A percentile compares a stretch with the other conserved stretches of the same genome.
Evolutionary conservation across 2,797 vertebrate species (phyloP).

Genomic region (Triplophysa yarkandensis): DNA sequence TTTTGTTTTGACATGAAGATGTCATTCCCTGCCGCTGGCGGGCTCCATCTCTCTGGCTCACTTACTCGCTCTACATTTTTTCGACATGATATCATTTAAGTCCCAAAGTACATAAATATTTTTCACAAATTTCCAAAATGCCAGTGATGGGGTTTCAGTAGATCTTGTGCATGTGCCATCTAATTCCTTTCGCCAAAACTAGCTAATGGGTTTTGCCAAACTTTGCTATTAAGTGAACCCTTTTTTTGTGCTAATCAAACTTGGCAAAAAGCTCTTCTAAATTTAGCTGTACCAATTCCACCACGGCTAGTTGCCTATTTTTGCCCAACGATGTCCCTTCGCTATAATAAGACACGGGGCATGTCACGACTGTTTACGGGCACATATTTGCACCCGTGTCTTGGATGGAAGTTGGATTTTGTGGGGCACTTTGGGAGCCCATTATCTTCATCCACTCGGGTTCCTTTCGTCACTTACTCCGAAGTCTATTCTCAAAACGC

Average conservation of each 20-base stretch:
- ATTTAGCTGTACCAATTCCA: slow-evolving; percentile 43
- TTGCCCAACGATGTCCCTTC: slow-evolving; percentile 38
- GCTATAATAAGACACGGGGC: slow-evolving; percentile 44
- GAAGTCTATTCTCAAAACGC: slow-evolving; percentile 26
- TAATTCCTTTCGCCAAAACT: not conserved
- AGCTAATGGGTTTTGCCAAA: slow-evolving; percentile 1
- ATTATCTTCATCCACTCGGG: slow-evolving; percentile 3
- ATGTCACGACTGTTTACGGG: slow-evolving; percentile 52
- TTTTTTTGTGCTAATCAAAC: slow-evolving; percentile 27
- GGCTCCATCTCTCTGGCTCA: not conserved
- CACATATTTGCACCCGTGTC: slow-evolving; percentile 4
- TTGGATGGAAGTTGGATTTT: slow-evolving; percentile 14
- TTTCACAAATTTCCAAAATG: slow-evolving; percentile 21
- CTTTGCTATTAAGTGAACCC: not conserved
- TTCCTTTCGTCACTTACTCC: slow-evolving; percentile 23
- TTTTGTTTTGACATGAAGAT: slow-evolving; percentile 3
- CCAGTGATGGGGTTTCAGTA: slow-evolving; percentile 24
- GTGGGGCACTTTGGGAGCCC: slow-evolving; percentile 2
- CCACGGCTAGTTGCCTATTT: slow-evolving; percentile 14
- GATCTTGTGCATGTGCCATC: slow-evolving; percentile 16
- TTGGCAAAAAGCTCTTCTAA: slow-evolving; percentile 47
- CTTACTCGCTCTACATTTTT: slow-evolving; percentile 11
- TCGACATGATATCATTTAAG: not conserved
- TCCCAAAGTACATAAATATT: not conserved
- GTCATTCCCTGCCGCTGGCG: not conserved